These are phyloP conservation scores for Netelia inedita DNA, from an alignment of 2,888 invertebrate species.

Conservation along the genomic window DNA sequence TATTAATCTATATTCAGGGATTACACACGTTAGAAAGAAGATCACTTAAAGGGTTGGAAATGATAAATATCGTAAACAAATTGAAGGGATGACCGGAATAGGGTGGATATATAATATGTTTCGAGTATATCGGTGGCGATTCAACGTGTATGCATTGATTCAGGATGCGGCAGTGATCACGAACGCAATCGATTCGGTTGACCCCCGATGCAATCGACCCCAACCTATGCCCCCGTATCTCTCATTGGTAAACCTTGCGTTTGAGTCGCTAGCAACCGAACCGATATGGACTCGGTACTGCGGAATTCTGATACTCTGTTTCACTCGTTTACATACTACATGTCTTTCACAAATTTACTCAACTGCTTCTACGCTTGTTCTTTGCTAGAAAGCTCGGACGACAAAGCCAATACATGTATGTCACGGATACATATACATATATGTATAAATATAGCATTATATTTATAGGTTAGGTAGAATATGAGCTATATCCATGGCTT, in stretches of 20 bases:
- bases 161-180: no score
- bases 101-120: no score
- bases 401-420: conserved; percentile 9
- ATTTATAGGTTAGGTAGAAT: conserved; percentile 4
- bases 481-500: conserved; percentile 7
- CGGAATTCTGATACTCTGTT: not conserved
- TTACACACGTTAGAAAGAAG: no score
- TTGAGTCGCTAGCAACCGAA: not conserved
- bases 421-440: not conserved
- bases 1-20: no score
- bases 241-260: not conserved
- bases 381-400: not conserved
- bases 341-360: conserved; percentile 17
- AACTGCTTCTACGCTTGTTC: conserved; percentile 16
- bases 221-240: not conserved
- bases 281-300: conserved; percentile 5
- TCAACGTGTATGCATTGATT: no score
- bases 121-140: no score
- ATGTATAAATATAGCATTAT: conserved; percentile 3
- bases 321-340: not conserved
- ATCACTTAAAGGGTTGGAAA: no score
- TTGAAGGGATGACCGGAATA: no score
- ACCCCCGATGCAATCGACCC: not conserved
- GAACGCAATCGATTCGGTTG: no score
- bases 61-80: no score